These are phyloP conservation scores for Drosophila santomea DNA, from an alignment of 1,140 invertebrate species.

Conservation along the genomic window DNA sequence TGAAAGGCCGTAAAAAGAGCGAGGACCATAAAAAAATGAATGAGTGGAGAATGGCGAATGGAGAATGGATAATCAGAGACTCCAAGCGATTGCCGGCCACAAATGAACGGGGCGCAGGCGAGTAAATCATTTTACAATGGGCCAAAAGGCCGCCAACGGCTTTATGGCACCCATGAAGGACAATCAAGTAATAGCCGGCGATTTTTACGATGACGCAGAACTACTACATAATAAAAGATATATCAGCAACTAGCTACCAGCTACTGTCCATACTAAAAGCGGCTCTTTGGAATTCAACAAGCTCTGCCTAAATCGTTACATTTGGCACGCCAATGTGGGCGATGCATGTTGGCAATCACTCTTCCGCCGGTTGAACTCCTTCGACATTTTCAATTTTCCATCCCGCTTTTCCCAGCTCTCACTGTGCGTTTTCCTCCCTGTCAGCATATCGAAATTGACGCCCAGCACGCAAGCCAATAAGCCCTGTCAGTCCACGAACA, in stretches of 20 bases:
- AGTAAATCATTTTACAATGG: constrained; percentile 82
- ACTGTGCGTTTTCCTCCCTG: background rate
- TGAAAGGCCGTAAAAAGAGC: constrained; percentile 73
- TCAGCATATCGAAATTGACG: constrained; percentile 42
- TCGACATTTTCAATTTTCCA: constrained; percentile 66
- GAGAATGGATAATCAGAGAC: constrained; percentile 7
- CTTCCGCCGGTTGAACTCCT: constrained; percentile 51
- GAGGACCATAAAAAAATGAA: constrained; percentile 70
- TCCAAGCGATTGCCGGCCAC: constrained; percentile 32
- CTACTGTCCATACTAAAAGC: background rate
- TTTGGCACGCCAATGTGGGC: constrained; percentile 65
- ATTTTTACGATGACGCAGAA: constrained; percentile 80
- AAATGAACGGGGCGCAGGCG: constrained; percentile 59
- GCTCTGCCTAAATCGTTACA: constrained; percentile 61
- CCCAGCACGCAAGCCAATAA: constrained; percentile 54
- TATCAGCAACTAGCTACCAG: constrained; percentile 38
- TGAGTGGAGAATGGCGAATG: constrained; percentile 7
- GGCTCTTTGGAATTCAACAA: constrained; percentile 51
- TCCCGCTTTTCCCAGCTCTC: background rate
- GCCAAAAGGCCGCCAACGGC: constrained; percentile 57
- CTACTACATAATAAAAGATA: constrained; percentile 82
- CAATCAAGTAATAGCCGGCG: constrained; percentile 80
- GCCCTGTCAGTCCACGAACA: background rate
- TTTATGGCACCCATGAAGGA: constrained; percentile 78
- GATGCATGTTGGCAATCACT: constrained; percentile 75